phyloP scores from a whole-genome alignment of 1,140 invertebrate species.

The Aphaenogaster ashmeadi region DNA sequence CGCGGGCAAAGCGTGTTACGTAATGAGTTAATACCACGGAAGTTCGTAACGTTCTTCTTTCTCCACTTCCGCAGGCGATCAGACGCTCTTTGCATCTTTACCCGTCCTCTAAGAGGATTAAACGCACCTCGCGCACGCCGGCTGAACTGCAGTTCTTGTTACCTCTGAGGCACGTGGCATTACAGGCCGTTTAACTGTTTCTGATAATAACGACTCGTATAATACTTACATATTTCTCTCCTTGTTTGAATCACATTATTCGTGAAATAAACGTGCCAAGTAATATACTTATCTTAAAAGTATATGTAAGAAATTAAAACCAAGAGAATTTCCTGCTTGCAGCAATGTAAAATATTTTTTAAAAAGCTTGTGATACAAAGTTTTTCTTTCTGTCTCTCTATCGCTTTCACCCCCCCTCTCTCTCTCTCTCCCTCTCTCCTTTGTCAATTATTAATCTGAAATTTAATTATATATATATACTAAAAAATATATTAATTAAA shows the following conservation, averaged over 20 bases:
- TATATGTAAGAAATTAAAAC: background rate
- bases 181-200: background rate
- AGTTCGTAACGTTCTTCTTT: constrained; percentile 41
- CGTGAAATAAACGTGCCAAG: background rate
- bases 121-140: constrained; percentile 3
- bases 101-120: constrained; percentile 50
- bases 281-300: background rate
- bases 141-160: constrained; percentile 15
- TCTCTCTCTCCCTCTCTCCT: background rate
- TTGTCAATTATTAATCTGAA: background rate
- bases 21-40: constrained; percentile 60
- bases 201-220: background rate
- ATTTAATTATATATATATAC: background rate
- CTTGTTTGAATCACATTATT: background rate
- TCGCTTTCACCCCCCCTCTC: background rate
- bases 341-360: background rate
- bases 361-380: background rate
- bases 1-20: constrained; percentile 43
- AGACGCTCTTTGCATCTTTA: constrained; percentile 37
- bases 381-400: background rate
- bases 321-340: background rate
- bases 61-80: constrained; percentile 27
- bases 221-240: background rate
- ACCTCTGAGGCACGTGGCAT: constrained; percentile 37
- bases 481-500: constrained; percentile 2